Evolutionary conservation across 2,113 vertebrate genomes (phyloP), one percentile per base, ranked within the genome.

Genomic region (Suncus etruscus): DNA sequence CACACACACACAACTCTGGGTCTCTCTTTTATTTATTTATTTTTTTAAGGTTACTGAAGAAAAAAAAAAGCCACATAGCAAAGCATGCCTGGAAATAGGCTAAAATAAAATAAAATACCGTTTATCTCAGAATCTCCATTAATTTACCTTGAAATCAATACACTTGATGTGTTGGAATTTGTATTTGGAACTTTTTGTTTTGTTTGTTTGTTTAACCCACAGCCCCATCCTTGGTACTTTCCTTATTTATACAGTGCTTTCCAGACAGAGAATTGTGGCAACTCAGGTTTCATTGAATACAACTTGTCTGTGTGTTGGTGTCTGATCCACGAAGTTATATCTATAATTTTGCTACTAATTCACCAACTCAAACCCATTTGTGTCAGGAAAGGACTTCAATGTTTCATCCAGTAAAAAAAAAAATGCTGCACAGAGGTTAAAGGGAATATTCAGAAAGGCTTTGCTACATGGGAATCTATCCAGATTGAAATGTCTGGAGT

Each of bases 31-130:
- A 18, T 58, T 58, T 58, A 1, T 10, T 63, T 47, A 81, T 86
- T 83, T 2, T 15, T 51, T 74, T 90, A 86, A 78, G 25, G 68
- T 79, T 50, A 58, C 25, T 80, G n/a, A 83, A 83, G 87, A 85
- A 92, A 86, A 48, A 11, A 68, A 91, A 92, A 48, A 32, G 48
- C 45, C 16, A 88, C 14, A 58, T 18, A 58, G 54, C 54, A 58
- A 58, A 58, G 20, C 16, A 8, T 70, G 32, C 39, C 65, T 3
- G 66, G 50, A 83, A 91, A 51, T 83, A 68, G 47, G 32, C 76
- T 75, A 20, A 92, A 82, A 83, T 63, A 92, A 93, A 91, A 76
- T 20, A 31, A 22, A 1, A 15, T 25, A 2, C 4, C 18, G 47
- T 66, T 81, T 22, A 45, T 90, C 68, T 16, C 54, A 58, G 4